These are phyloP conservation scores for Crotophaga sulcirostris DNA, from an alignment of 2,113 vertebrate genomes.

Conservation along the genomic window DNA sequence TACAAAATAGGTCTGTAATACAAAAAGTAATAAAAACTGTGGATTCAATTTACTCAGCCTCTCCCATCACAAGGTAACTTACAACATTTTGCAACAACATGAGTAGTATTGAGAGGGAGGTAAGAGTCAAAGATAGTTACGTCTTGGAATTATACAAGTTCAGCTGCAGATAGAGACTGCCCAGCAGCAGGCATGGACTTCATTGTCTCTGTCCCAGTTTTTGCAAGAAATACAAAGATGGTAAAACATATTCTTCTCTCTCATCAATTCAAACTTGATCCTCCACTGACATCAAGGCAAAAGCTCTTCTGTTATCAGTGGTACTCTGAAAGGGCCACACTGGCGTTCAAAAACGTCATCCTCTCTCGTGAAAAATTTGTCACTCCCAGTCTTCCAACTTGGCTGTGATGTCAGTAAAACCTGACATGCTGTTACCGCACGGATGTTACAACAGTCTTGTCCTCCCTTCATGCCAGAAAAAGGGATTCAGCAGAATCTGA, in stretches of 20 bases:
- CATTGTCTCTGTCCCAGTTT: background rate
- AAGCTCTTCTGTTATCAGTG: background rate
- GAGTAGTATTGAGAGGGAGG: background rate
- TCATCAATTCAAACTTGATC: background rate
- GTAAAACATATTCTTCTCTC: background rate
- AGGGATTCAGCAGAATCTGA: conserved; percentile 56
- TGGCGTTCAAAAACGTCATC: background rate
- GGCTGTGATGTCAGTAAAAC: conserved; percentile 53
- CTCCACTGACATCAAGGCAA: background rate
- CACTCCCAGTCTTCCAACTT: background rate
- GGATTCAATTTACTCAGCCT: conserved; percentile 51
- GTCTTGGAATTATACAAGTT: background rate
- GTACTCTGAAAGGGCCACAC: background rate
- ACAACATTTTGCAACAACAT: conserved; percentile 2
- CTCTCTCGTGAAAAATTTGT: background rate
- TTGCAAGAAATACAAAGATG: background rate
- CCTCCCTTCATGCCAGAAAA: conserved; percentile 15
- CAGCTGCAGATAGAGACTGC: background rate
- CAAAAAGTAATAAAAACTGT: conserved; percentile 54
- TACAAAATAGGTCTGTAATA: conserved; percentile 48
- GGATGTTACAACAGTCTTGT: background rate
- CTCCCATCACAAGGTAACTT: conserved; percentile 13
- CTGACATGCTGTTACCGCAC: conserved; percentile 26
- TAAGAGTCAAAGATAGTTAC: background rate
- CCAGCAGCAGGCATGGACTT: background rate